Evolutionary conservation across 35 echinoderm and acorn worm genomes (phyloP).

Genomic region (Apostichopus japonicus): DNA sequence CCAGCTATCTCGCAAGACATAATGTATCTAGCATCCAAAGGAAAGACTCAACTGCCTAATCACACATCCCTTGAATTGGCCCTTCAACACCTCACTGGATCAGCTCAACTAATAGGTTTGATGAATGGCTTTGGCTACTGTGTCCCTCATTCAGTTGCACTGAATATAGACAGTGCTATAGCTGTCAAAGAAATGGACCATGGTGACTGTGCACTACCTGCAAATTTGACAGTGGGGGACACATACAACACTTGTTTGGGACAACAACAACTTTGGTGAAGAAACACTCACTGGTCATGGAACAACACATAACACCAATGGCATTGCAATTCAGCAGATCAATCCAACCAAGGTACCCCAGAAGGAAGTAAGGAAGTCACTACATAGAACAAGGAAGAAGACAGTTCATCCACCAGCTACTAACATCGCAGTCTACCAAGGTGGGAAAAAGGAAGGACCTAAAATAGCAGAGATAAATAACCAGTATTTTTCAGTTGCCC

Average conservation of each 20-base stretch:
- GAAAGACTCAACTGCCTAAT: constrained; percentile 59
- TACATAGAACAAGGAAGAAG: constrained; percentile 26
- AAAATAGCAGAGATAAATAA: too few species aligned
- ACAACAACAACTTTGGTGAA: too few species aligned
- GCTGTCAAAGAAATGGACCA: background rate
- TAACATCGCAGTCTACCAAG: too few species aligned
- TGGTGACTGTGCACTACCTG: too few species aligned
- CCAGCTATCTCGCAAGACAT: constrained; percentile 42
- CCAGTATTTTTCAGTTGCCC: background rate
- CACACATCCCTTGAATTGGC: constrained; percentile 69
- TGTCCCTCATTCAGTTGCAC: constrained; percentile 39
- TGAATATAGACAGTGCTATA: constrained; percentile 39
- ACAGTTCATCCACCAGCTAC: constrained; percentile 9
- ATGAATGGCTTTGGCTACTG: constrained; percentile 77
- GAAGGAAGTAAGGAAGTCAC: background rate
- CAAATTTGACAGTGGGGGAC: too few species aligned
- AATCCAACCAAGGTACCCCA: background rate
- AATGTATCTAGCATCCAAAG: constrained; percentile 48
- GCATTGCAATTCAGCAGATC: constrained; percentile 58
- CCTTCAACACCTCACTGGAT: constrained; percentile 77
- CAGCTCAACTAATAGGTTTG: constrained; percentile 69
- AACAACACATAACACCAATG: constrained; percentile 68
- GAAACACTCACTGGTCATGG: too few species aligned
- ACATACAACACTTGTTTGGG: too few species aligned
- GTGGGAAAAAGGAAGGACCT: too few species aligned